phyloP scores from a whole-genome alignment of 2,797 vertebrate genomes.

The Pipistrellus nathusii region DNA sequence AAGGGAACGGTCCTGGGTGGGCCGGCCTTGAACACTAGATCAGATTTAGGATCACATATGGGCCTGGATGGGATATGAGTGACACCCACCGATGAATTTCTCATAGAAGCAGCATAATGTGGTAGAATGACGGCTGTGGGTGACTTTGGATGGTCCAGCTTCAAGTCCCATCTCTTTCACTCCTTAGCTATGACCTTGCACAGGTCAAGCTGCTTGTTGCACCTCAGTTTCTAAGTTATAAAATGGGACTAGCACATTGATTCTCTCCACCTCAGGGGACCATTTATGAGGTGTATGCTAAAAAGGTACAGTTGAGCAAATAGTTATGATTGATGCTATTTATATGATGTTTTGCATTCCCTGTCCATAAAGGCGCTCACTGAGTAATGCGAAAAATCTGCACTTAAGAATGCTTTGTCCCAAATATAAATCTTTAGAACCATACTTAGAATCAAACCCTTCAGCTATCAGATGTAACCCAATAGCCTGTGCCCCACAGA shows the following conservation, averaged over 20 bases:
- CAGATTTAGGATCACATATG: neutral
- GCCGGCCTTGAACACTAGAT: neutral
- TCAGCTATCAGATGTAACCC: neutral
- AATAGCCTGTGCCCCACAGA: neutral
- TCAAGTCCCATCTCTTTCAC: neutral
- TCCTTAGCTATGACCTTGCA: neutral
- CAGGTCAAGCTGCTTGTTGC: neutral
- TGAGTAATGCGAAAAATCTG: neutral
- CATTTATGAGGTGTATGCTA: neutral
- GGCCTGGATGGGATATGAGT: neutral
- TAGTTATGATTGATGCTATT: neutral
- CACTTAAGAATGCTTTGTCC: neutral
- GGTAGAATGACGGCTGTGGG: neutral
- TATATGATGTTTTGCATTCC: neutral
- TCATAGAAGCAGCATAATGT: neutral
- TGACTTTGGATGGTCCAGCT: neutral
- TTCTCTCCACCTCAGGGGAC: neutral
- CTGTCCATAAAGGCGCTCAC: neutral
- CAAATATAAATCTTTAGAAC: neutral
- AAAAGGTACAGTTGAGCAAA: neutral
- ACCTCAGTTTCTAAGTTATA: neutral
- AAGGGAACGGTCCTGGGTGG: too few relatives aligned
- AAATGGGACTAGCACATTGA: neutral
- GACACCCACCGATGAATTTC: neutral
- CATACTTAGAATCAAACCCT: neutral